phyloP scores from a whole-genome alignment of 2,797 vertebrate species.

The Mus spretus region DNA sequence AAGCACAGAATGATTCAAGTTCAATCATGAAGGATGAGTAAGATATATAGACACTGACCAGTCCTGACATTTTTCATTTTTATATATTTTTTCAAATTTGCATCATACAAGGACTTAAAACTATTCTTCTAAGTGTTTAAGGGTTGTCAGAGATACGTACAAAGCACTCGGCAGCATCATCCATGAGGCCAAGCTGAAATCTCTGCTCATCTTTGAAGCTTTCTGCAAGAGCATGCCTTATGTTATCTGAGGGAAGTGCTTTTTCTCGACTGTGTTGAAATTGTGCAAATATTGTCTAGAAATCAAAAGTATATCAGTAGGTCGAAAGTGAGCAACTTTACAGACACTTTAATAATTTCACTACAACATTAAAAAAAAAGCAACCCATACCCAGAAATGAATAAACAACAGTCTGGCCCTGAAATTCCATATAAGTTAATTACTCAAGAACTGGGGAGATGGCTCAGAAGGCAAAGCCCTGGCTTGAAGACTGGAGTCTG shows the following conservation, averaged over 20 bases:
- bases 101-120: background rate
- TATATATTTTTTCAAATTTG: constrained; percentile 3
- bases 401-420: background rate
- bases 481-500: background rate
- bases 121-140: background rate
- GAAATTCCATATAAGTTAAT: background rate
- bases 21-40: background rate
- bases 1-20: background rate
- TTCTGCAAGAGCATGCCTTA: constrained; percentile 98
- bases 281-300: constrained; percentile 97
- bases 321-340: background rate
- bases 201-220: constrained; percentile 99
- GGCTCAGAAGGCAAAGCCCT: background rate
- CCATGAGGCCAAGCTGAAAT: constrained; percentile 99
- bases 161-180: constrained; percentile 99
- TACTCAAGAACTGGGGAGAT: background rate
- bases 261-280: constrained; percentile 98
- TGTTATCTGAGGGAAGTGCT: constrained; percentile 96
- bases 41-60: background rate
- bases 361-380: background rate
- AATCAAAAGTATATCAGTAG: constrained; percentile 55
- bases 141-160: constrained; percentile 90
- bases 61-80: background rate
- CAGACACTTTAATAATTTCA: background rate
- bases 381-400: background rate